Conservation (phyloP, 2,113 vertebrate species). For the Neotragus pygmaeus region DNA sequence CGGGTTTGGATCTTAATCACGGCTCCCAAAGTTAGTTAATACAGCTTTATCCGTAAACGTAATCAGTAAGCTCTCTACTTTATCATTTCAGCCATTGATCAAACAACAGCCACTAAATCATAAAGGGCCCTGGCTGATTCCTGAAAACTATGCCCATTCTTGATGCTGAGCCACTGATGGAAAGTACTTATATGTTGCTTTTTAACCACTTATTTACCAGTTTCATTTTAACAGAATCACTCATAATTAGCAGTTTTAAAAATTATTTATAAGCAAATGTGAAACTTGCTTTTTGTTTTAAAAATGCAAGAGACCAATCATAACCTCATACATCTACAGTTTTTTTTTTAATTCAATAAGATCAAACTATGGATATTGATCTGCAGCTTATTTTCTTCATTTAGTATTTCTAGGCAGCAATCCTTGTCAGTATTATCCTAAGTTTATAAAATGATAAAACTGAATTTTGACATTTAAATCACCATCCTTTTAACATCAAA, state of each 20-base stretch:
- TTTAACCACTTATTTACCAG: conserved; percentile 1
- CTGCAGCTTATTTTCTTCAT: neutral
- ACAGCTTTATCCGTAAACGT: conserved; percentile 38
- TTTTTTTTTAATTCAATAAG: neutral
- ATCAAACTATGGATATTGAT: neutral
- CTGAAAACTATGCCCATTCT: neutral
- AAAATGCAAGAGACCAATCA: neutral
- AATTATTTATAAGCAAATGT: neutral
- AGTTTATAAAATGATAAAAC: neutral
- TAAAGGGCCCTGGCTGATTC: neutral
- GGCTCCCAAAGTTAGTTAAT: conserved; percentile 56
- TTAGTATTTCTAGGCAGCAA: neutral
- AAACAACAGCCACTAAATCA: conserved; percentile 62
- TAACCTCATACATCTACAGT: neutral
- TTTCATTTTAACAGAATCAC: neutral
- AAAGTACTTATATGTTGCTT: neutral
- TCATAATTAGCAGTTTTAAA: neutral
- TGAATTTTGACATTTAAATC: conserved; percentile 14
- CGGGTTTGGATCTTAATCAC: conserved; percentile 54
- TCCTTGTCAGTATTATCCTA: neutral
- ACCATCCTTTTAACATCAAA: neutral
- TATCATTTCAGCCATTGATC: conserved; percentile 42
- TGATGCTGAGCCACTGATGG: neutral
- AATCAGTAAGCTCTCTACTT: conserved; percentile 43
- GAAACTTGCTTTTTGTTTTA: neutral